Conservation (phyloP, 2,797 vertebrate genomes). For the Esox lucius region DNA sequence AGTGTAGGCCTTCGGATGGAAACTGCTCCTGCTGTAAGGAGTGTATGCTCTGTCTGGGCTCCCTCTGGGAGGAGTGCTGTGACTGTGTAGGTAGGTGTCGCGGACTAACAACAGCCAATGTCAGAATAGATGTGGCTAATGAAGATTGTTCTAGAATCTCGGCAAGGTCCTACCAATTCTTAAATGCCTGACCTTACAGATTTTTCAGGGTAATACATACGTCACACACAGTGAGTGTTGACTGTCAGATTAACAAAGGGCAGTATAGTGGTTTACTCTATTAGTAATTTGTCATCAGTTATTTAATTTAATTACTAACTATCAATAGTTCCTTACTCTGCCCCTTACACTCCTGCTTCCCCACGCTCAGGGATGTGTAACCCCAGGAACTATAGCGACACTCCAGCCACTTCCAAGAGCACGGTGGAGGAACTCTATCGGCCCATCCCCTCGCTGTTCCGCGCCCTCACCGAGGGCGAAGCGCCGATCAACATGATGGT, state of each 20-base stretch:
- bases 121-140: neutral
- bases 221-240: neutral
- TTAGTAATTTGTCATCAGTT: neutral
- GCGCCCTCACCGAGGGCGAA: constrained; percentile 93
- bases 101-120: neutral
- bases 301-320: neutral
- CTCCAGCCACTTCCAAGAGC: constrained; percentile 95
- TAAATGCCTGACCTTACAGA: neutral
- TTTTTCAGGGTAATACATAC: neutral
- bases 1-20: constrained; percentile 92
- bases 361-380: constrained; percentile 90
- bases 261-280: neutral
- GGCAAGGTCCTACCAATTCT: neutral
- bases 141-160: neutral
- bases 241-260: neutral
- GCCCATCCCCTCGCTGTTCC: constrained; percentile 94
- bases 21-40: constrained; percentile 98
- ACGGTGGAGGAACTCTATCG: constrained; percentile 95
- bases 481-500: constrained; percentile 95
- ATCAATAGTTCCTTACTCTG: neutral
- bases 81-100: constrained; percentile 93
- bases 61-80: constrained; percentile 98
- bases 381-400: constrained; percentile 95
- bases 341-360: neutral
- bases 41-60: constrained; percentile 95